Evolutionary conservation across 2,113 vertebrate species (phyloP), one percentile per base, ranked within the genome.

Genomic region (Embiotoca jacksoni): DNA sequence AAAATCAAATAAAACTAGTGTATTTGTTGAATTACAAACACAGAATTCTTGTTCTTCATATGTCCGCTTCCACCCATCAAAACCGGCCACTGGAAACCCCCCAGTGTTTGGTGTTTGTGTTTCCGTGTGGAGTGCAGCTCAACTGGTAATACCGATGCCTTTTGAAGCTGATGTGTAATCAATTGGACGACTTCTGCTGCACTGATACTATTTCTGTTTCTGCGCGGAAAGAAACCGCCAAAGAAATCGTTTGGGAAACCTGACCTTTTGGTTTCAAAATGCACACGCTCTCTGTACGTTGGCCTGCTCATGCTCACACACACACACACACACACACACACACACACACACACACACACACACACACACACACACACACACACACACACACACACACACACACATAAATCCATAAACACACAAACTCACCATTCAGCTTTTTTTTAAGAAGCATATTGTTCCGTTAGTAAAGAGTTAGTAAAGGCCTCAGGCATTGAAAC

Each of bases 401-500:
- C 3, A 41, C 52, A 57, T 32, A 50, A 53, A 69, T 41, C 16
- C 39, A 31, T 61, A 46, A 57, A 62, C 32, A 63, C 54, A 55
- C 65, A 74, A 46, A 59, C 56, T 57, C 30, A 36, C 14, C n/a
- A 59, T 52, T 41, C 32, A 16, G 6, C n/a, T 16, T 52, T 11
- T 46, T 53, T 66, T 71, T 41, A 64, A 52, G 53, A 75, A 57
- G 49, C 49, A 64, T 53, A 50, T 69, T 72, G 57, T 83, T 82
- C 60, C 80, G 83, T 86, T 83, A 81, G 84, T 88, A 78, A 83
- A 49, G 23, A 55, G 56, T 79, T 69, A 3, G 75, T 83, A 86
- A 49, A 67, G 69, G 35, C 56, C 61, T 7, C 16, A 70, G 69
- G 44, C 32, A 41, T 60, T 30, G 57, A 89, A 73, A 75, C 75